Percentiles rank a stretch among this genome's conserved stretches.
Conservation (phyloP, 2,113 vertebrate genomes). For the Mus musculus region GRCm39 chr7:62875501-62876000, state of each 20-base stretch:
- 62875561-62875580: too few relatives aligned
- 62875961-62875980: not conserved
- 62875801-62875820: not conserved
- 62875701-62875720: not conserved
- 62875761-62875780: not conserved
- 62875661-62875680: not conserved
- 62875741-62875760: not conserved
- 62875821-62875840: not conserved
- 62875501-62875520: too few relatives aligned
- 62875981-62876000: not conserved
- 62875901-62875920: not conserved
- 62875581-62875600: too few relatives aligned
- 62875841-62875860: not conserved
- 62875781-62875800: not conserved
- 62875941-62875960: not conserved
- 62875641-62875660: too few relatives aligned
- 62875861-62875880: not conserved
- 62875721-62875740: not conserved
- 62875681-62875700: not conserved
- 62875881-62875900: not conserved
- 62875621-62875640: too few relatives aligned
- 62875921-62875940: not conserved
- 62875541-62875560: too few relatives aligned
- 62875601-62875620: too few relatives aligned
- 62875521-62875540: too few relatives aligned